Conservation (phyloP, 2,113 vertebrate species). For the Tamias sibiricus region DNA sequence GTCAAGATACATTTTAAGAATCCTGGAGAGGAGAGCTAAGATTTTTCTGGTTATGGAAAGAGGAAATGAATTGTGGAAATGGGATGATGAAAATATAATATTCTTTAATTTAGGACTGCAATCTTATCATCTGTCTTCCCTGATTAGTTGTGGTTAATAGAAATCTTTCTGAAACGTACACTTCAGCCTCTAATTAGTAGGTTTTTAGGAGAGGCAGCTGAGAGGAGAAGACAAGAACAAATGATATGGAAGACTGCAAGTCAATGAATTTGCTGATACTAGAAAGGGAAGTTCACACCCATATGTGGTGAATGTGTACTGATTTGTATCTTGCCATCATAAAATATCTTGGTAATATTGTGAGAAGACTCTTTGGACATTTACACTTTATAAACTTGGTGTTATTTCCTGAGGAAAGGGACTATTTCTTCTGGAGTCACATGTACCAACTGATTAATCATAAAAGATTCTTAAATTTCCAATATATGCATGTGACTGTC, state of each 20-base stretch:
- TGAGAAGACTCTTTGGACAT: background rate
- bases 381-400: background rate
- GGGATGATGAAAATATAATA: background rate
- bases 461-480: background rate
- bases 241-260: background rate
- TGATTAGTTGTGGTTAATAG: background rate
- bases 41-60: background rate
- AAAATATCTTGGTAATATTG: background rate
- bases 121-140: background rate
- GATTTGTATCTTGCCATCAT: background rate
- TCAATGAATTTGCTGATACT: background rate
- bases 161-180: background rate
- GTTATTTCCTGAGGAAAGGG: background rate
- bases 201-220: background rate
- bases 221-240: background rate
- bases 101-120: background rate
- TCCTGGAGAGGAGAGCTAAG: background rate
- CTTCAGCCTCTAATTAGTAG: background rate
- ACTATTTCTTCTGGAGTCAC: background rate
- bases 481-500: background rate
- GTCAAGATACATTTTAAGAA: background rate
- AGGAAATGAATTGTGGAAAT: slow-evolving; percentile 29
- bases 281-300: background rate
- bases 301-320: background rate
- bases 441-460: background rate